phyloP scores from a whole-genome alignment of 2,113 vertebrate species.

The Felis catus region DNA sequence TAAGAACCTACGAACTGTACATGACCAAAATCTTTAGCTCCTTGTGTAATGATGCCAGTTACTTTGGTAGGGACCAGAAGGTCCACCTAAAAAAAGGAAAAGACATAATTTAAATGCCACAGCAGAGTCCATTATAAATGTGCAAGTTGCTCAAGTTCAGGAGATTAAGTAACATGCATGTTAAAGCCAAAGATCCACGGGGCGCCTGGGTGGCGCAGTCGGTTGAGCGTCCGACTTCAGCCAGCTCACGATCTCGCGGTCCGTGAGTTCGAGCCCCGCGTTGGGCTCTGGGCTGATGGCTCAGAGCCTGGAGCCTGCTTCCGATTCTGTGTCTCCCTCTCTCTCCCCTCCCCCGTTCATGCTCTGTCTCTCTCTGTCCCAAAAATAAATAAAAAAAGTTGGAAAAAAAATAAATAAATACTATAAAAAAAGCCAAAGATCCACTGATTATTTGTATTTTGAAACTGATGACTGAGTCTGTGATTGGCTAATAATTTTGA shows the following conservation, averaged over 20 bases:
- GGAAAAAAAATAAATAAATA: too few relatives aligned
- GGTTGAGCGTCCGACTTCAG: too few relatives aligned
- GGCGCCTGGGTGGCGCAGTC: too few relatives aligned
- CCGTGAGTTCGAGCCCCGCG: too few relatives aligned
- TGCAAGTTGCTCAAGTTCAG: neutral
- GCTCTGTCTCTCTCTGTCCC: too few relatives aligned
- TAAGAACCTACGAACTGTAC: constrained; percentile 99
- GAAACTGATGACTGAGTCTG: neutral
- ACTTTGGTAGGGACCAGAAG: constrained; percentile 95
- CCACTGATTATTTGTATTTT: neutral
- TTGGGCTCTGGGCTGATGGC: too few relatives aligned
- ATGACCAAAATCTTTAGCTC: constrained; percentile 98
- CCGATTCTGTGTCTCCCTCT: too few relatives aligned
- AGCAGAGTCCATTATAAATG: neutral
- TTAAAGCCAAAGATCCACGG: neutral
- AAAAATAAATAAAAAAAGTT: too few relatives aligned
- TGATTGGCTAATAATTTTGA: neutral
- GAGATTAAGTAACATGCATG: neutral
- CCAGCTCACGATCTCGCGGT: too few relatives aligned
- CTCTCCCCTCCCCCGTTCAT: too few relatives aligned
- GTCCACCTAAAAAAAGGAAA: constrained; percentile 88
- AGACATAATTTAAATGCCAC: neutral
- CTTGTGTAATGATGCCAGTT: constrained; percentile 98
- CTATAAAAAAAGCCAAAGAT: neutral
- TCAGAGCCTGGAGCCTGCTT: too few relatives aligned